Evolutionary conservation across 2,888 invertebrate species (phyloP), one percentile per base, ranked within the genome.

Genomic region (Drosophila algonquin): DNA sequence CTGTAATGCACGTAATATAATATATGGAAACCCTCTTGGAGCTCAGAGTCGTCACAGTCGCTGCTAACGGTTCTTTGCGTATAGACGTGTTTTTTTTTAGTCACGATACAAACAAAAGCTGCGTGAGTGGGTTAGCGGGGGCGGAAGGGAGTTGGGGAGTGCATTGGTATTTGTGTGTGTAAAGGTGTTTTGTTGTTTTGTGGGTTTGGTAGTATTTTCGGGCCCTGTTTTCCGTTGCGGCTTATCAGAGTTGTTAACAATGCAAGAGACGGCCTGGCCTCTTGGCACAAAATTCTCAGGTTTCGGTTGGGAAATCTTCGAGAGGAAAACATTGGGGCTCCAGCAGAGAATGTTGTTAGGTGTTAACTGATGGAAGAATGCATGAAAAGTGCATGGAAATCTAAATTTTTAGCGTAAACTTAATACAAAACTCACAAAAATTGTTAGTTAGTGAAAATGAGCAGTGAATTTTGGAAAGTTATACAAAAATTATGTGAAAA

Each of bases 61-160:
- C 89, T 87, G 86, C 79, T 91, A 91, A 91, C 91, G 92, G 91
- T 92, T 92, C 91, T 92, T 91, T 91, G 92, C 91, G 91, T 92
- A 91, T 78, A 80, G 92, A 90, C 91, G 91, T 89, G 89, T 74
- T 77, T 60, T 63, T 52, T 70, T 61, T n/a, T 51, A 40, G 44
- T 18, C 35, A 40, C 40, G 21, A 55, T 18, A 30, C 21, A n/a
- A 67, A 73, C 73, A 62, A 63, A 70, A 53, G 40, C 47, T 56
- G 48, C 24, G 55, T 30, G 45, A 62, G 50, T 40, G 24, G 40
- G 55, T 68, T 67, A 40, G 8, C 21, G 51, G 40, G 55, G 47
- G 62, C 10, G 30, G 52, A 40, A 60, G 52, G 48, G 51, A 27
- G 18, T 57, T 45, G 60, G 59, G 16, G 63, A 54, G 57, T 72